Conservation (phyloP, 2,797 vertebrate genomes). For the Eospalax fontanierii region DNA sequence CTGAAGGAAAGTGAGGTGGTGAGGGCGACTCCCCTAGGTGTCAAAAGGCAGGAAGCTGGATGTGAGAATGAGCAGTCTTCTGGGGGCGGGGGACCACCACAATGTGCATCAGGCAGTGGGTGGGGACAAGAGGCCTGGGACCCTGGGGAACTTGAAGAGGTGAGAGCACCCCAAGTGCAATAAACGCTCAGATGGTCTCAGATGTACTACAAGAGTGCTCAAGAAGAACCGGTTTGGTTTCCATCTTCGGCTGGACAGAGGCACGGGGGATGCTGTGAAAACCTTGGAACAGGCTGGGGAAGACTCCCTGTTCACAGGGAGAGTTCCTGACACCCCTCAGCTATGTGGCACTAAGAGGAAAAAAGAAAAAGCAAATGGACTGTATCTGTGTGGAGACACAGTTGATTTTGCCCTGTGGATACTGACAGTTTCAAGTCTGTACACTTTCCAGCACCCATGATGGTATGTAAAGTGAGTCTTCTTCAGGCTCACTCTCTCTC, state of each 20-base stretch:
- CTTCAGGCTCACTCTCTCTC: too few species aligned
- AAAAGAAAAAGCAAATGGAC: not conserved
- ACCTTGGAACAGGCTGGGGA: not conserved
- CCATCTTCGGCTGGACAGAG: not conserved
- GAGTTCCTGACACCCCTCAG: not conserved
- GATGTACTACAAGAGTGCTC: not conserved
- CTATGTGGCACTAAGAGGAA: not conserved
- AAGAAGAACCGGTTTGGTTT: not conserved
- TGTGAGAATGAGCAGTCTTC: accelerated
- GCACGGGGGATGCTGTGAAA: not conserved
- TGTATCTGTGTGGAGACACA: accelerated
- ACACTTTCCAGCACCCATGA: not conserved
- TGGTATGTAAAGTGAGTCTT: too few species aligned
- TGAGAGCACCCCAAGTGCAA: not conserved
- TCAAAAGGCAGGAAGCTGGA: accelerated
- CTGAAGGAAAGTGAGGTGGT: not conserved
- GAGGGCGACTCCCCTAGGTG: accelerated
- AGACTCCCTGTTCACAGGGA: not conserved
- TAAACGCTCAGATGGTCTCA: accelerated
- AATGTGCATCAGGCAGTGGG: accelerated
- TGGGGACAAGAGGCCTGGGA: not conserved
- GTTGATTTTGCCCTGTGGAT: not conserved
- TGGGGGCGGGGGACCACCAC: not conserved
- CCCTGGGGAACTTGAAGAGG: not conserved
- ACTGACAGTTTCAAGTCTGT: not conserved